Conservation (phyloP, 2,797 vertebrate species). For the Falco cherrug region DNA sequence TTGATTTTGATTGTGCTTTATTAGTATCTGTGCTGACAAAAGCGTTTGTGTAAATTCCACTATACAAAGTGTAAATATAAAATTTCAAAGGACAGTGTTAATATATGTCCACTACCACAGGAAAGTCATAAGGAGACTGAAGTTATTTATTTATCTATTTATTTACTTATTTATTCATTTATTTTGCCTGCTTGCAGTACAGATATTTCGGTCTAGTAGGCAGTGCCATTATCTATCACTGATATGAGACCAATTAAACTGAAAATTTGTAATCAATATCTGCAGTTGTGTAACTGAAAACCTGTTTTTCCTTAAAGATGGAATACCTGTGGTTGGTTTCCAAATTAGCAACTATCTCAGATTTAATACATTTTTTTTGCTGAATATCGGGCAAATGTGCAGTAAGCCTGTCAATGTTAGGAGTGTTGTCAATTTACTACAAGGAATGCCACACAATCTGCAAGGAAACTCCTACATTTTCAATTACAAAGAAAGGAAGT, state of each 20-base stretch:
- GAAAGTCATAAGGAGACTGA: background rate
- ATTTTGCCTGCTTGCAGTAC: background rate
- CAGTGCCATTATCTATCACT: background rate
- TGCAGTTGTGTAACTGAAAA: background rate
- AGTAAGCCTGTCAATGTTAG: background rate
- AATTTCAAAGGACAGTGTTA: background rate
- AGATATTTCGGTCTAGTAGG: background rate
- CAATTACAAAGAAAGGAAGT: background rate
- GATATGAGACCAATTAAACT: background rate
- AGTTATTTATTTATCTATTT: background rate
- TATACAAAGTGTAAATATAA: background rate
- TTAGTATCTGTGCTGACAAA: background rate
- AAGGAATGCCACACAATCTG: background rate
- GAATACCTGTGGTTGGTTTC: background rate
- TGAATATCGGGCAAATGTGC: background rate
- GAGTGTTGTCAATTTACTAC: background rate
- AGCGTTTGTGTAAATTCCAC: background rate
- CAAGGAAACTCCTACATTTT: background rate
- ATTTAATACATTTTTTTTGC: background rate
- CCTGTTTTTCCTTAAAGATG: background rate
- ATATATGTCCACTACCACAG: background rate
- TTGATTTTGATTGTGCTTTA: background rate
- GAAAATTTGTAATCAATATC: background rate
- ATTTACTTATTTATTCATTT: background rate
- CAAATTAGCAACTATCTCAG: background rate